Base-by-base conservation (phyloP, 1,140 invertebrate species). In the Uloborus diversus region DNA sequence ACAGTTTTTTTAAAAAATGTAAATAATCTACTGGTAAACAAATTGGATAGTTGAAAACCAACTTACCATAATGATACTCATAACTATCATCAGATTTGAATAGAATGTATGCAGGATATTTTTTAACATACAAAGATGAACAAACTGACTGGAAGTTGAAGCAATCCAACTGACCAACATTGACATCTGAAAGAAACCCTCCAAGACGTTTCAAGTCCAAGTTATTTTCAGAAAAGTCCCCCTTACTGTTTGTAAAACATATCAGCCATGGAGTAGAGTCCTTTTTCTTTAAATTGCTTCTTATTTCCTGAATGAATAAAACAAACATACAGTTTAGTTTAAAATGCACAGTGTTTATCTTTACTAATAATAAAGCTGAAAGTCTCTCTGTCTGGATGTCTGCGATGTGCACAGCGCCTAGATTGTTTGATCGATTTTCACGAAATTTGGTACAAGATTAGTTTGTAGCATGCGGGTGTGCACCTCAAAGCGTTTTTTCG, bases 41-140 rank as follows among this genome's bases (percentile, higher is more conserved):
- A n/a, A n/a, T n/a, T n/a, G n/a, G n/a, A n/a, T n/a, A n/a, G n/a
- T n/a, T n/a, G n/a, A n/a, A 32, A 49, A 69, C 0, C 20, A 7
- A 56, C 85, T 79, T 84, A 88, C 88, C 93, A 85, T 93, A 91
- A 85, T 92, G 89, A 47, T 93, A 86, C 86, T 94, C 92, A 85
- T 92, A 91, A 20, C 91, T 91, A 49, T 92, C 92, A 33, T 89
- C 90, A 27, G 87, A 84, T 84, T 94, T 94, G 81, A 94, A 89
- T 17, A 94, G 87, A 32, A 90, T 89, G 88, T 93, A 93, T 35
- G 89, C 87, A 13, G 93, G 93, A 86, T 92, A 92, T 80, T 91
- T 91, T 56, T 83, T 80, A 57, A 88, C 82, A 80, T 89, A 85
- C 14, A 90, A 83, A 33, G 88, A 85, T 7, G 86, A 85, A 84